A percentile compares a stretch with the other conserved stretches of the same genome.
phyloP scores from a whole-genome alignment of 2,113 vertebrate genomes.

The Telmatochromis sp. region DNA sequence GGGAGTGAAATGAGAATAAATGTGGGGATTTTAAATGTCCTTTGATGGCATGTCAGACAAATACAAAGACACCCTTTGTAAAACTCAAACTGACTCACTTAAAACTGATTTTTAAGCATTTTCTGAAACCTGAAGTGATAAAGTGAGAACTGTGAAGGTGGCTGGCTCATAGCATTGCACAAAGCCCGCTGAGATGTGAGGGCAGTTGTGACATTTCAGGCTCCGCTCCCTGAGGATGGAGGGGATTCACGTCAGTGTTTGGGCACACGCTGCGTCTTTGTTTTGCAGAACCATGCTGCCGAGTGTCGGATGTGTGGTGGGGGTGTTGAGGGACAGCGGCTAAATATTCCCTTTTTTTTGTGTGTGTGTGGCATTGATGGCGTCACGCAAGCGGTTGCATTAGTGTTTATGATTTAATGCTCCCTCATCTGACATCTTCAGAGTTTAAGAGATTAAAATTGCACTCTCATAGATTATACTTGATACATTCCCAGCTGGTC shows the following conservation, averaged over 20 bases:
- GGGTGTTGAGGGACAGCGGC: background rate
- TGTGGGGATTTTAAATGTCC: background rate
- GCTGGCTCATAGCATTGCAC: background rate
- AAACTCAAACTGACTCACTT: background rate
- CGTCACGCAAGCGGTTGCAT: background rate
- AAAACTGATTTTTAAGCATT: background rate
- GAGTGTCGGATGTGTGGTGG: background rate
- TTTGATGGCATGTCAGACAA: background rate
- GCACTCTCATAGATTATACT: conserved; percentile 55
- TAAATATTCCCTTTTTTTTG: background rate
- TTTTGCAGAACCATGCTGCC: conserved; percentile 20
- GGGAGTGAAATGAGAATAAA: background rate
- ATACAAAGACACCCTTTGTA: background rate
- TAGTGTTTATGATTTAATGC: conserved; percentile 25
- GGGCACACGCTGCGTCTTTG: background rate
- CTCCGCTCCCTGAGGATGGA: background rate
- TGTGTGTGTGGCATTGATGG: background rate
- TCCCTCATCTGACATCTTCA: conserved; percentile 12
- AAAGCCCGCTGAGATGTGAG: background rate
- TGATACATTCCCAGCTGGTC: conserved; percentile 64
- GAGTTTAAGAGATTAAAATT: conserved; percentile 2
- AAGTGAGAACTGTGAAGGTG: background rate
- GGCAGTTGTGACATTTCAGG: background rate
- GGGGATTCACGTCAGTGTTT: background rate
- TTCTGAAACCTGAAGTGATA: background rate